These are phyloP conservation scores for Echiichthys vipera DNA, from an alignment of 2,797 vertebrate genomes.

Conservation along the genomic window DNA sequence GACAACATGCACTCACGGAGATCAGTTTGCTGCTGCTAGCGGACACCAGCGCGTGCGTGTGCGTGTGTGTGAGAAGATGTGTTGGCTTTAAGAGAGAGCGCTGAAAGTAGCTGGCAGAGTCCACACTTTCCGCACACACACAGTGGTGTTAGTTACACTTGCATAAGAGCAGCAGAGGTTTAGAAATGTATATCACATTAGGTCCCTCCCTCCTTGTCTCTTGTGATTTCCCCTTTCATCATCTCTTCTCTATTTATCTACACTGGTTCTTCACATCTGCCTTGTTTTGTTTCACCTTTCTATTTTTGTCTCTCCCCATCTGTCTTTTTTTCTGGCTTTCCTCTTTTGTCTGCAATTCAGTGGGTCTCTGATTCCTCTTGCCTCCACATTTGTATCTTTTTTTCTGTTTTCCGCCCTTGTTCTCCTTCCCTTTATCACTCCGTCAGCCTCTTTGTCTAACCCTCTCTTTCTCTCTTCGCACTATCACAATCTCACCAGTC, in stretches of 20 bases:
- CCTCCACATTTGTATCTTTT: slow-evolving; percentile 26
- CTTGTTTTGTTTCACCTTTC: slow-evolving; percentile 28
- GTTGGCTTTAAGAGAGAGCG: slow-evolving; percentile 59
- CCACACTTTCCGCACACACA: slow-evolving; percentile 58
- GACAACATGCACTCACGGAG: slow-evolving; percentile 18
- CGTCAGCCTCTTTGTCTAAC: slow-evolving; percentile 19
- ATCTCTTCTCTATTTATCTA: slow-evolving; percentile 21
- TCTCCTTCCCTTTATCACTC: slow-evolving; percentile 40
- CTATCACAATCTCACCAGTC: slow-evolving; percentile 44
- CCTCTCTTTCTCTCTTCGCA: slow-evolving; percentile 14
- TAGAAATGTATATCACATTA: slow-evolving; percentile 36
- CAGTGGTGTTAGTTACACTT: slow-evolving; percentile 56
- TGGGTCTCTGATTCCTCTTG: slow-evolving; percentile 2
- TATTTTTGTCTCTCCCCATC: slow-evolving; percentile 41
- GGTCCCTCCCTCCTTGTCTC: slow-evolving; percentile 23
- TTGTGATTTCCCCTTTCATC: slow-evolving; percentile 15
- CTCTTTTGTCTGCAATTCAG: slow-evolving; percentile 17
- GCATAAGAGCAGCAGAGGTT: slow-evolving; percentile 48
- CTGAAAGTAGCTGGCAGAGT: slow-evolving; percentile 36
- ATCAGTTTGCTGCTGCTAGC: slow-evolving; percentile 9
- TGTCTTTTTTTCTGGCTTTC: background rate
- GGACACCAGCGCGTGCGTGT: slow-evolving; percentile 15
- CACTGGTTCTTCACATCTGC: slow-evolving; percentile 2
- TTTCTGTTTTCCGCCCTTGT: slow-evolving; percentile 33
- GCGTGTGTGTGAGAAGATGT: background rate